Evolutionary conservation across 2,113 vertebrate species (phyloP).

Genomic region (Condylura cristata): DNA sequence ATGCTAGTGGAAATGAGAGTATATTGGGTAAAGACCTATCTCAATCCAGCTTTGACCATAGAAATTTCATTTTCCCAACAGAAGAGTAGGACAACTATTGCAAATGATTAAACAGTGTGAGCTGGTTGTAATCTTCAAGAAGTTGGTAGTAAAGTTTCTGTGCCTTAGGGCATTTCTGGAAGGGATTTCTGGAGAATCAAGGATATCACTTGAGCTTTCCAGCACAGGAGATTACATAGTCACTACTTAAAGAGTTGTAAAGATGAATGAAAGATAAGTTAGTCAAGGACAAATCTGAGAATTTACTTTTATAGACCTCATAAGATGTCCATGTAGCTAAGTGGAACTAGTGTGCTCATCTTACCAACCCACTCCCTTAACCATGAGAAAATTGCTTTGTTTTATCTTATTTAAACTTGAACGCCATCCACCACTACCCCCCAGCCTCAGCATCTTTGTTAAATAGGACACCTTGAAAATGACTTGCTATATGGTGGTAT

Average conservation of each 20-base stretch:
- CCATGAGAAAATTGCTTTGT: background rate
- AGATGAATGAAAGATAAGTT: background rate
- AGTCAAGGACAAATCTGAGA: background rate
- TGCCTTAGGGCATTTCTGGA: background rate
- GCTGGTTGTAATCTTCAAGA: background rate
- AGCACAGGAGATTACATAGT: background rate
- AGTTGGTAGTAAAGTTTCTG: background rate
- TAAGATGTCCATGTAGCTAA: background rate
- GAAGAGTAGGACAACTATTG: background rate
- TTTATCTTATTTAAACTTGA: background rate
- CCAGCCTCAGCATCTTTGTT: background rate
- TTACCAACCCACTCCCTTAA: background rate
- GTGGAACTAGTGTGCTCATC: background rate
- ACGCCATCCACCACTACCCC: background rate
- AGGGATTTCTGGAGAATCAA: slow-evolving; percentile 2
- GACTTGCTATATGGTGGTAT: background rate
- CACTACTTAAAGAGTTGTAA: background rate
- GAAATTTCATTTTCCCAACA: background rate
- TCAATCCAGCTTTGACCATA: background rate
- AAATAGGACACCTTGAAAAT: background rate
- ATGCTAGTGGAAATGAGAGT: background rate
- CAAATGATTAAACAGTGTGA: background rate
- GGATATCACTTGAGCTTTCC: background rate
- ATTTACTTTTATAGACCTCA: background rate
- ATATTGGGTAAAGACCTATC: background rate